Conservation (phyloP, 2,888 invertebrate species). For the Helicoverpa assulta region DNA sequence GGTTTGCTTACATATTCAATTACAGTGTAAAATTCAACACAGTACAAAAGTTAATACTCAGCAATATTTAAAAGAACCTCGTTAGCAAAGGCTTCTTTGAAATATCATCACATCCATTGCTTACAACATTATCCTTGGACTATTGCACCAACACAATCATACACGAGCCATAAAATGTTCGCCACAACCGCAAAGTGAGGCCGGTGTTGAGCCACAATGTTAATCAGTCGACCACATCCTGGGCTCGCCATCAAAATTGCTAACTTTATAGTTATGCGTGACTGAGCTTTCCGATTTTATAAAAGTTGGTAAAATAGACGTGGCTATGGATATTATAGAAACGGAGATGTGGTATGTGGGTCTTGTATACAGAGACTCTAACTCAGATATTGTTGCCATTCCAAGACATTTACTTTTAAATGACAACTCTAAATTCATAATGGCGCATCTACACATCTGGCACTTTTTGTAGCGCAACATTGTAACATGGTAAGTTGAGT, state of each 20-base stretch:
- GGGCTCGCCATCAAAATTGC: conserved; percentile 9
- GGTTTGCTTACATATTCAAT: conserved; percentile 16
- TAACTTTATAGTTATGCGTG: conserved; percentile 2
- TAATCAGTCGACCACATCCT: conserved; percentile 49
- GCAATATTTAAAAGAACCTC: neutral
- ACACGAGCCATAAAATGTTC: conserved; percentile 16
- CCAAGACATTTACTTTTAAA: no score
- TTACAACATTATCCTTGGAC: conserved; percentile 20
- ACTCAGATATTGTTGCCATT: no score
- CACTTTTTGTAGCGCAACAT: no score
- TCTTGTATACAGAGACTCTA: no score
- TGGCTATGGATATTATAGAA: no score
- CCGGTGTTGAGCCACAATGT: conserved; percentile 15
- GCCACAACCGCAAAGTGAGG: conserved; percentile 32
- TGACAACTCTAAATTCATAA: no score
- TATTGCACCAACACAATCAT: conserved; percentile 23
- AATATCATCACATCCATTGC: neutral
- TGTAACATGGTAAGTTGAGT: no score
- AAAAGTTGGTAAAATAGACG: neutral
- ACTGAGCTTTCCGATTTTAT: neutral
- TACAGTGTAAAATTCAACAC: conserved; percentile 1
- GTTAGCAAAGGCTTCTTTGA: neutral
- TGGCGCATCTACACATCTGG: no score
- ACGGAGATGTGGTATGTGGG: no score
- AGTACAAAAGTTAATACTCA: conserved; percentile 10